A percentile compares a stretch with the other conserved stretches of the same genome.
Evolutionary conservation across 2,797 vertebrate genomes (phyloP).

Genomic region (Hydrocynus forskahlii): DNA sequence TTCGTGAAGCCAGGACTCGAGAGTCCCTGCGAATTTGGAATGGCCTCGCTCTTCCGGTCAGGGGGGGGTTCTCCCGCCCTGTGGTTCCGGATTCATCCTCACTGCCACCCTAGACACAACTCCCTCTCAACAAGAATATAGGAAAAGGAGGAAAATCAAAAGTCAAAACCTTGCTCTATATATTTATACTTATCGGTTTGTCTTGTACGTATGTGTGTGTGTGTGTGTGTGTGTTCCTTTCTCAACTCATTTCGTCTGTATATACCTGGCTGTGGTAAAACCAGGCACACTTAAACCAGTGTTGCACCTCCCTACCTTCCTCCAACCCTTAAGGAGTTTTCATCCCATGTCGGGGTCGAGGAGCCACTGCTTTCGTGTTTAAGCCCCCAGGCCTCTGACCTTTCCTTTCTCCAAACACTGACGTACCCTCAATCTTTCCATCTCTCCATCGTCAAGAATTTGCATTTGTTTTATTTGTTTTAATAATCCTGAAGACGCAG

Average conservation of each 20-base stretch:
- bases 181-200: conserved; percentile 69
- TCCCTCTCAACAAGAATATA: conserved; percentile 61
- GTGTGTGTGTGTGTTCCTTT: conserved; percentile 62
- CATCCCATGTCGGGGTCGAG: conserved; percentile 60
- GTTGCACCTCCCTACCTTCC: conserved; percentile 61
- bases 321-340: conserved; percentile 63
- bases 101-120: conserved; percentile 46
- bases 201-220: conserved; percentile 56
- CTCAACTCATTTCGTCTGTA: conserved; percentile 71
- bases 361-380: conserved; percentile 64
- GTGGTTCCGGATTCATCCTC: conserved; percentile 39
- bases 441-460: conserved; percentile 63
- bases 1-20: conserved; percentile 55
- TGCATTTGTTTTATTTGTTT: conserved; percentile 62
- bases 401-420: conserved; percentile 54
- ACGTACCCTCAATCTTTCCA: conserved; percentile 55
- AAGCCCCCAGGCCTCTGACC: conserved; percentile 38
- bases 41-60: not conserved
- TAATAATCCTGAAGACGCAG: conserved; percentile 76
- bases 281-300: conserved; percentile 71
- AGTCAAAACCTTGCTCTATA: conserved; percentile 74
- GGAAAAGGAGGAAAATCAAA: conserved; percentile 62
- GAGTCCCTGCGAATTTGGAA: conserved; percentile 42
- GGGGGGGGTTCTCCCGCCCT: conserved; percentile 29
- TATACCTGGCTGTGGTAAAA: conserved; percentile 76